phyloP scores from a whole-genome alignment of 2,888 invertebrate genomes.

The Drosophila yooni region DNA sequence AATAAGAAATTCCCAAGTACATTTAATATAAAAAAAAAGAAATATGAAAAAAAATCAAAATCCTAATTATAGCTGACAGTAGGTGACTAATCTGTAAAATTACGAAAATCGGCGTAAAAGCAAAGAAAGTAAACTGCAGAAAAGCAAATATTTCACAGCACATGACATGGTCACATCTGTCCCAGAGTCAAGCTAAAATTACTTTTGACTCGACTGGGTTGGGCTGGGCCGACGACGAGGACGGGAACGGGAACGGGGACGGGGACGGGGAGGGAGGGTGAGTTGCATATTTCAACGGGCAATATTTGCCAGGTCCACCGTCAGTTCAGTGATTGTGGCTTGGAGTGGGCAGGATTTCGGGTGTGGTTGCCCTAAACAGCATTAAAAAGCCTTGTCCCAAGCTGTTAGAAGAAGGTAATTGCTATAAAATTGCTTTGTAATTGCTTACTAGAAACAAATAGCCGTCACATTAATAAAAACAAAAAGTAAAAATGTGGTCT shows the following conservation, averaged over 20 bases:
- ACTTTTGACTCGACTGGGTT: constrained; percentile 29
- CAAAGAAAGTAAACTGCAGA: constrained; percentile 29
- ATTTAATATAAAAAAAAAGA: neutral
- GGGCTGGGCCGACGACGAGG: neutral
- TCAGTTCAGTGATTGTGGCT: constrained; percentile 14
- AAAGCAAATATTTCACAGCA: constrained; percentile 64
- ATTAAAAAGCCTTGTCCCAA: constrained; percentile 70
- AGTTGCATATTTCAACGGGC: constrained; percentile 69
- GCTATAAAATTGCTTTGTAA: constrained; percentile 79
- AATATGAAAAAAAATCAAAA: neutral
- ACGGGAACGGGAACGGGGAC: neutral
- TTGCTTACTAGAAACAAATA: constrained; percentile 79
- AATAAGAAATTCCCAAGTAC: neutral
- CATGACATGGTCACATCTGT: constrained; percentile 75
- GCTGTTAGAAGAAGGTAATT: constrained; percentile 76
- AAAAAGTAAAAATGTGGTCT: constrained; percentile 66
- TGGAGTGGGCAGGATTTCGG: constrained; percentile 16
- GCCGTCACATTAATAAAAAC: constrained; percentile 77
- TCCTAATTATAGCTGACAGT: constrained; percentile 1
- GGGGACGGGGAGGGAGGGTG: constrained; percentile 36
- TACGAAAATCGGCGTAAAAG: constrained; percentile 24
- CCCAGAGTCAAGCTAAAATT: constrained; percentile 59
- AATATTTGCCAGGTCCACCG: constrained; percentile 28
- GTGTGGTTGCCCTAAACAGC: constrained; percentile 61
- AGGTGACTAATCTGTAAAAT: constrained; percentile 1